Percentiles rank a stretch among this genome's conserved stretches.
phyloP scores from a whole-genome alignment of 2,113 vertebrate species.

The Nyctereutes procyonoides region DNA sequence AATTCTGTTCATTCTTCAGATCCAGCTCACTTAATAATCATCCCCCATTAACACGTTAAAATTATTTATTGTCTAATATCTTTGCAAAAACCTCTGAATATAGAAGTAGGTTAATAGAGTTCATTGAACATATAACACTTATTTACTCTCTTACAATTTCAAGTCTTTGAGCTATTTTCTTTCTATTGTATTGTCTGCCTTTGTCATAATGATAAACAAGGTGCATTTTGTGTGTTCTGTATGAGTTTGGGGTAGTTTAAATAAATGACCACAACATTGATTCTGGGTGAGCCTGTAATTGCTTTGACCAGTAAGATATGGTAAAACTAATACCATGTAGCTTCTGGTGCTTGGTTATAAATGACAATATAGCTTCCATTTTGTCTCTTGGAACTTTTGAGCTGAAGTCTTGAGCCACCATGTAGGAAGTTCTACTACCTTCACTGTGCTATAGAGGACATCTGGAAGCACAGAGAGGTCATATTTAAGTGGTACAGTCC shows the following conservation, averaged over 20 bases:
- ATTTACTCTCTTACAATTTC: slow-evolving; percentile 20
- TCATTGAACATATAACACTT: neutral
- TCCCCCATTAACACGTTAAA: neutral
- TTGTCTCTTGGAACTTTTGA: neutral
- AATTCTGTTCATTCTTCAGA: neutral
- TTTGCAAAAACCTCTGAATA: slow-evolving; percentile 36
- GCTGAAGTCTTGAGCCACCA: neutral
- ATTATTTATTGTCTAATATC: neutral
- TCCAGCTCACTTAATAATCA: neutral
- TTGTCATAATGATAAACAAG: neutral
- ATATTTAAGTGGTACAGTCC: neutral
- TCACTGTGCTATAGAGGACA: neutral
- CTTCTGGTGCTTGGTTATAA: neutral
- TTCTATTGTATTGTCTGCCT: neutral
- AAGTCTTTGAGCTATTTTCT: neutral
- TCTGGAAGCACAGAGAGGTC: neutral
- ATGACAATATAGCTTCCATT: neutral
- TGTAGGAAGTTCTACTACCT: neutral
- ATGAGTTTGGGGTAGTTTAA: neutral
- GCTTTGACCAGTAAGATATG: neutral
- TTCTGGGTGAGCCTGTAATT: neutral
- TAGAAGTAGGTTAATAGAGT: slow-evolving; percentile 26
- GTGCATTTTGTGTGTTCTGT: neutral
- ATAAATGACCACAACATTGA: neutral
- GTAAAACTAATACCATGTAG: neutral